Percentiles rank a stretch among this genome's conserved stretches.
These are phyloP conservation scores for Trematomus loennbergii DNA, from an alignment of 2,113 vertebrate species.

Conservation along the genomic window DNA sequence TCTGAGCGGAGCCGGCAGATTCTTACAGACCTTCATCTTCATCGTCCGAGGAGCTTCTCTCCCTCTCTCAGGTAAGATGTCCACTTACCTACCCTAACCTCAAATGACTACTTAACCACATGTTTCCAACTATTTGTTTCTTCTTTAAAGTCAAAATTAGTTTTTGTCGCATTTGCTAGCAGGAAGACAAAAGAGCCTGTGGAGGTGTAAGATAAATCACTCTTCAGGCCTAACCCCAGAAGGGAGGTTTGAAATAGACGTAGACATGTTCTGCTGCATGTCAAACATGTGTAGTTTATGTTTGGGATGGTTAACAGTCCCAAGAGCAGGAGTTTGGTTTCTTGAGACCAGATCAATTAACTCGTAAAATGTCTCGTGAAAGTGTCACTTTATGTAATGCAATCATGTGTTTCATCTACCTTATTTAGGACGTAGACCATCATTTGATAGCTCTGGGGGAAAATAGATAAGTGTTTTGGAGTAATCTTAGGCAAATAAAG, in stretches of 20 bases:
- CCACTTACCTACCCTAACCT: neutral
- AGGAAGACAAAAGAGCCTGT: neutral
- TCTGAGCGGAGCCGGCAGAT: slow-evolving; percentile 74
- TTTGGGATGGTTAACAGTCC: slow-evolving; percentile 27
- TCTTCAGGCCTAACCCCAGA: slow-evolving; percentile 15
- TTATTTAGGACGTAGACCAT: neutral
- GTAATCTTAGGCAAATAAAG: neutral
- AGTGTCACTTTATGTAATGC: neutral
- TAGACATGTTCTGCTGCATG: slow-evolving; percentile 29
- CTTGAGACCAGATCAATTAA: neutral
- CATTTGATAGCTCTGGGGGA: neutral
- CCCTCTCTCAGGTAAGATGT: slow-evolving; percentile 84
- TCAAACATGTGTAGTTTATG: slow-evolving; percentile 45
- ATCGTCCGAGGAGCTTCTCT: slow-evolving; percentile 83
- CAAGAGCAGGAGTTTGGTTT: slow-evolving; percentile 23
- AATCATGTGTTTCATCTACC: neutral
- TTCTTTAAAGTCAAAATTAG: neutral
- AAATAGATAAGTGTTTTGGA: neutral
- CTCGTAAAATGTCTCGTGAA: neutral
- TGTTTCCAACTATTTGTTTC: neutral
- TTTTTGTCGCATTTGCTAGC: neutral
- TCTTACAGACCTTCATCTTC: slow-evolving; percentile 76
- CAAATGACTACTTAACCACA: neutral
- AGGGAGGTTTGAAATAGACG: neutral
- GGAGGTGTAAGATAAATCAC: neutral